A percentile compares a stretch with the other conserved stretches of the same genome.
phyloP scores from a whole-genome alignment of 1,140 invertebrate genomes.

The Berghia stephanieae region DNA sequence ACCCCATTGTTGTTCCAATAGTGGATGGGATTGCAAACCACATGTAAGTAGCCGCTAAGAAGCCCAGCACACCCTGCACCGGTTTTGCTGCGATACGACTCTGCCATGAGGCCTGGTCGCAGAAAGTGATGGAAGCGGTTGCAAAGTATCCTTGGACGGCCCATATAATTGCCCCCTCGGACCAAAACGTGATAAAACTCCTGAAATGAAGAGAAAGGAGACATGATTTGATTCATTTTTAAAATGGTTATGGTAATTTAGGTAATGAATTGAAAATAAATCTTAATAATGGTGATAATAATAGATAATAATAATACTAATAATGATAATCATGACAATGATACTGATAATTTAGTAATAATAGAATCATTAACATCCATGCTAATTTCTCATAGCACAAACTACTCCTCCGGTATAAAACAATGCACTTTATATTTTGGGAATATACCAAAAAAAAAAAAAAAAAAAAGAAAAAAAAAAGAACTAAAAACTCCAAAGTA shows the following conservation, averaged over 20 bases:
- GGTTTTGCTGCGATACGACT: slow-evolving; percentile 64
- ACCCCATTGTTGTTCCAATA: slow-evolving; percentile 60
- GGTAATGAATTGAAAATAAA: background rate
- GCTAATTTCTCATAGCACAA: too few species aligned
- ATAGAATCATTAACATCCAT: too few species aligned
- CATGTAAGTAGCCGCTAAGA: slow-evolving; percentile 61
- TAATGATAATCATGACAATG: too few species aligned
- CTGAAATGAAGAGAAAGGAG: slow-evolving; percentile 45
- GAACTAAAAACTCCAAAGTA: background rate
- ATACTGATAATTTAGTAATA: too few species aligned
- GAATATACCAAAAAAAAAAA: background rate
- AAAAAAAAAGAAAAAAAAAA: background rate
- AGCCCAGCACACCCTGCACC: slow-evolving; percentile 57
- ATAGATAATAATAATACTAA: background rate
- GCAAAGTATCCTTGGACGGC: slow-evolving; percentile 42
- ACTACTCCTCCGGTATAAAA: too few species aligned
- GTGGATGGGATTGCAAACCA: slow-evolving; percentile 67
- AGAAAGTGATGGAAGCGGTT: slow-evolving; percentile 65
- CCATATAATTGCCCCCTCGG: slow-evolving; percentile 42
- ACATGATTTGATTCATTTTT: slow-evolving; percentile 44
- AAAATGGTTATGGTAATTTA: background rate
- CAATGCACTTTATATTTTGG: background rate
- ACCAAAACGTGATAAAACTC: slow-evolving; percentile 46
- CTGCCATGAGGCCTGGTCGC: slow-evolving; percentile 68
- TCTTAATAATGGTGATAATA: background rate